Percentiles rank a stretch among this genome's conserved stretches.
phyloP scores from a whole-genome alignment of 2,113 vertebrate genomes.

The Rhabdomys dilectus region DNA sequence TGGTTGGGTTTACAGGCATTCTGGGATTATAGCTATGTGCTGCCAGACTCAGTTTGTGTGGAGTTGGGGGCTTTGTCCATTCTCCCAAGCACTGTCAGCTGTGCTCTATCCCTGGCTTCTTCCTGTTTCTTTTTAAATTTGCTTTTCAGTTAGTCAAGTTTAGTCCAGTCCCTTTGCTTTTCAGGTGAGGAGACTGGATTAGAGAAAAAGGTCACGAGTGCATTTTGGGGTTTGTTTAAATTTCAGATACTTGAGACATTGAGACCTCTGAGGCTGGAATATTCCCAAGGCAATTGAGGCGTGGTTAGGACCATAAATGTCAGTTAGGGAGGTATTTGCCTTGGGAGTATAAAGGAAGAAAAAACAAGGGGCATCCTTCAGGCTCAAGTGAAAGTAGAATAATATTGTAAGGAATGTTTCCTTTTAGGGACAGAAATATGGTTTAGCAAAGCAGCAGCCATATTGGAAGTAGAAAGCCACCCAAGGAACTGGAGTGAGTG shows the following conservation, averaged over 20 bases:
- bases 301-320: slow-evolving; percentile 27
- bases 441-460: not conserved
- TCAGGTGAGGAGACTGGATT: slow-evolving; percentile 17
- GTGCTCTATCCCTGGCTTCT: not conserved
- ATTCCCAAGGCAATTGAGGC: not conserved
- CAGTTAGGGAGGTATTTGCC: not conserved
- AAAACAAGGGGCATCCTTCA: not conserved
- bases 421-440: slow-evolving; percentile 23
- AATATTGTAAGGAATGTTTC: slow-evolving; percentile 18
- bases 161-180: slow-evolving; percentile 37
- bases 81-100: not conserved
- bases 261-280: slow-evolving; percentile 42
- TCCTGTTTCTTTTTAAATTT: not conserved
- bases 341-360: slow-evolving; percentile 26
- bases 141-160: not conserved
- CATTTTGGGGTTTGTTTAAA: slow-evolving; percentile 32
- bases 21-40: not conserved
- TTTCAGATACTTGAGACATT: slow-evolving; percentile 47
- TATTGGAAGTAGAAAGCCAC: not conserved
- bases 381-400: slow-evolving; percentile 21
- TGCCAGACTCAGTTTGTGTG: not conserved
- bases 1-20: not conserved
- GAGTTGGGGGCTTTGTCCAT: not conserved
- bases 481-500: not conserved
- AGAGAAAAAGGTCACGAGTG: slow-evolving; percentile 44